phyloP scores from a whole-genome alignment of 1,140 invertebrate species.

The Phocides pigmalion region DNA sequence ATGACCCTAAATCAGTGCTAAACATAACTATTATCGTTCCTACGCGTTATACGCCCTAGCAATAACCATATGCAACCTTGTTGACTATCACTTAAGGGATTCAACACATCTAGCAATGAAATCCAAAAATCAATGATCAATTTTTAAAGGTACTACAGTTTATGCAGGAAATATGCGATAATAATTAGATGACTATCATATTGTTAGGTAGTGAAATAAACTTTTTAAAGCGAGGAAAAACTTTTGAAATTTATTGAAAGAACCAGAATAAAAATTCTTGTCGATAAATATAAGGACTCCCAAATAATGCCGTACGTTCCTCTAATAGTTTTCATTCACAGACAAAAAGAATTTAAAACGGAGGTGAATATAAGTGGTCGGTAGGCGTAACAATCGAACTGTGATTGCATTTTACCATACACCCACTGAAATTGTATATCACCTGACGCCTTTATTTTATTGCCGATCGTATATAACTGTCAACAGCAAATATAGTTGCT shows the following conservation, averaged over 20 bases:
- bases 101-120: slow-evolving; percentile 10
- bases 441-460: slow-evolving; percentile 13
- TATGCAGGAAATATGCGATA: no score
- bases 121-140: no score
- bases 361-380: slow-evolving; percentile 31
- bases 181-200: no score
- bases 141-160: no score
- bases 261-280: neutral
- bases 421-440: slow-evolving; percentile 13
- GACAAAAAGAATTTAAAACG: slow-evolving; percentile 26
- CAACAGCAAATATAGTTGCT: no score
- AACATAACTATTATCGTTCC: slow-evolving; percentile 31
- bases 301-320: slow-evolving; percentile 7
- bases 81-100: slow-evolving; percentile 30
- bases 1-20: slow-evolving; percentile 31
- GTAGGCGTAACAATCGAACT: slow-evolving; percentile 33
- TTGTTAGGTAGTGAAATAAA: no score
- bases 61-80: slow-evolving; percentile 28
- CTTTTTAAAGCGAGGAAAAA: no score
- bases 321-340: slow-evolving; percentile 16
- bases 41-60: slow-evolving; percentile 35
- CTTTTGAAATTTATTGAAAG: no score
- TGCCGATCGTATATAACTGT: neutral
- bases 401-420: slow-evolving; percentile 31
- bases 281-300: slow-evolving; percentile 1